Percentiles rank a stretch among this genome's conserved stretches.
Evolutionary conservation across 2,113 vertebrate genomes (phyloP).

Genomic region (Microcebus lehilahytsara): DNA sequence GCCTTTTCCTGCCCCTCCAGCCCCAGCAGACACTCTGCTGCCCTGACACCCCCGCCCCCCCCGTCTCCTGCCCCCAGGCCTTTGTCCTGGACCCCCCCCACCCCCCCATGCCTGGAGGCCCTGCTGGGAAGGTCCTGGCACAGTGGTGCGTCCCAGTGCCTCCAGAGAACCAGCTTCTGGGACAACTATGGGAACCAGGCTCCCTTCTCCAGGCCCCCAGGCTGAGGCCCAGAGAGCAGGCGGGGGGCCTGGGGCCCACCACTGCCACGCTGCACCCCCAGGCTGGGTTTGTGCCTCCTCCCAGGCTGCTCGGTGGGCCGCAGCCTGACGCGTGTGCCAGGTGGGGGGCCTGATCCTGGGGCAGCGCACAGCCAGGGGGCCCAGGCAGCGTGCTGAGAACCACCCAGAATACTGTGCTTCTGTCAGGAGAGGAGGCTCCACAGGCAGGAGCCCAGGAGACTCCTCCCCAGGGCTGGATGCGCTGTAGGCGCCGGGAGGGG

Average conservation of each 20-base stretch:
- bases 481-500: too few species aligned
- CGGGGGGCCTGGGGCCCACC: fast-evolving
- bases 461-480: neutral
- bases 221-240: neutral
- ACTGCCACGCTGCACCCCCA: neutral
- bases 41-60: neutral
- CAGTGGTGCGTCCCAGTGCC: too few species aligned
- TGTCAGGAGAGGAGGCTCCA: neutral
- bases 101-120: neutral
- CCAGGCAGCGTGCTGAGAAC: neutral
- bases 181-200: fast-evolving
- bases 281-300: neutral
- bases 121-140: neutral
- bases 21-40: neutral
- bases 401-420: neutral
- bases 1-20: neutral
- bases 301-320: neutral
- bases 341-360: neutral
- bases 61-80: neutral
- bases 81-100: neutral
- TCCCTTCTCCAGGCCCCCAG: neutral
- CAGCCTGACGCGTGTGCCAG: neutral
- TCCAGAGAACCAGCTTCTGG: neutral
- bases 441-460: neutral
- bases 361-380: neutral